phyloP scores from a whole-genome alignment of 2,797 vertebrate species.

The Enteromius trimaculatus region DNA sequence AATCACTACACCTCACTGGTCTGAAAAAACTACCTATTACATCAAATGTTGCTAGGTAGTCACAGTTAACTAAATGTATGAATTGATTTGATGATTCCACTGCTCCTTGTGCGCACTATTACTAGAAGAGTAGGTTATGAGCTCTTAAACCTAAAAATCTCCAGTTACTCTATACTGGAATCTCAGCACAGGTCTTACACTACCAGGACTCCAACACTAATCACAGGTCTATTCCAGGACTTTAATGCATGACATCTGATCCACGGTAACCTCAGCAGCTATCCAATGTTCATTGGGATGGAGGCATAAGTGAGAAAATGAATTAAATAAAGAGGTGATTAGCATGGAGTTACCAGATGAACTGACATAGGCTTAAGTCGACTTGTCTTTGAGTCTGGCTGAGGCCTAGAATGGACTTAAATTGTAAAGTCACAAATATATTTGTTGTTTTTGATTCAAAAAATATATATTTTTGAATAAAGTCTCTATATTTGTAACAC shows the following conservation, averaged over 20 bases:
- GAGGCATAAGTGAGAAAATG: slow-evolving; percentile 2
- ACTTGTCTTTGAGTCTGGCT: background rate
- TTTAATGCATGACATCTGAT: slow-evolving; percentile 10
- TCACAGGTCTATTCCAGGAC: background rate
- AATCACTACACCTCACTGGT: background rate
- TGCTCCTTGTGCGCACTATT: background rate
- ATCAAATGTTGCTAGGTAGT: background rate
- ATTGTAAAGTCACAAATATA: background rate
- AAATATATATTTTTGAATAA: background rate
- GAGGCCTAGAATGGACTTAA: background rate
- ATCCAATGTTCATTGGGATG: background rate
- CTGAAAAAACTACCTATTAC: background rate
- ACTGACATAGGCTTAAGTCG: background rate
- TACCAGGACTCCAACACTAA: background rate
- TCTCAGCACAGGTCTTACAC: background rate
- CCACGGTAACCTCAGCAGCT: slow-evolving; percentile 9
- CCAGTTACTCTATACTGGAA: background rate
- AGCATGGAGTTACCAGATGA: background rate
- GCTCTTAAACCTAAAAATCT: background rate
- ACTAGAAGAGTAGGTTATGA: background rate
- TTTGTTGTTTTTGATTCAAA: no score
- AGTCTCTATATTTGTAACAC: background rate
- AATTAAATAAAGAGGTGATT: slow-evolving; percentile 14
- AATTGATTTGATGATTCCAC: background rate
- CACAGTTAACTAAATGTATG: background rate